Base-by-base conservation (phyloP, 2,113 vertebrate genomes). In the Columba janthina region DNA sequence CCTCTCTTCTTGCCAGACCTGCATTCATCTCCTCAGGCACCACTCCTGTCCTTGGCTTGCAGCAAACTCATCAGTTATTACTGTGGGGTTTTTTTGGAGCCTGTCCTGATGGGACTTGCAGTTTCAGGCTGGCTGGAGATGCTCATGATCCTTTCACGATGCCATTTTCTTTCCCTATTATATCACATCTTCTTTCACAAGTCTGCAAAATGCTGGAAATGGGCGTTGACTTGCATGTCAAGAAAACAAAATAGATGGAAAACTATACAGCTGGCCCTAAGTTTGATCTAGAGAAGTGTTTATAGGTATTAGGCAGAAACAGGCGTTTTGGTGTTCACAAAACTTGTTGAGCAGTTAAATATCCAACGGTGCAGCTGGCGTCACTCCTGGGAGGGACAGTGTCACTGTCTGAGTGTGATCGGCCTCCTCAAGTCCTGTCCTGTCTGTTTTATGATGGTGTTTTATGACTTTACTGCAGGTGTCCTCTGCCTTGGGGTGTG, bases 51-150 rank as follows among this genome's bases (percentile, higher is more conserved):
- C 50, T 90, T 42, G 60, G 36, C 64, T 88, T 50, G 21, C 0
- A 1, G 46, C 0, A 0, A 73, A 73, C 66, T 61, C 3, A 32
- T 72, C 1, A 5, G 12, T 86, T 83, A 2, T 46, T 46, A 46
- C 19, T 17, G 9, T 46, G 44, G 44, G 44, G 18, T 46, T 46
- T 46, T 44, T 44, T 36, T 0, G 1, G 34, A 51, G 19, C 17
- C 54, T 61, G 42, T 29, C 44, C 34, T 38, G 34, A 25, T 31
- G 60, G 36, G 13, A 44, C 42, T 44, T 44, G 42, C 42, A 44
- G 42, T 44, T 44, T 44, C 42, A 44, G 16, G 42, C 46, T 64
- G 81, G 36, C 50, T 70, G 75, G 29, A n/a, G 64, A 12, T 44
- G 60, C 46, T 77, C 7, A 0, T 7, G 10, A 38, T 67, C 58